phyloP scores from a whole-genome alignment of 2,797 vertebrate genomes.

The Microcaecilia unicolor region DNA sequence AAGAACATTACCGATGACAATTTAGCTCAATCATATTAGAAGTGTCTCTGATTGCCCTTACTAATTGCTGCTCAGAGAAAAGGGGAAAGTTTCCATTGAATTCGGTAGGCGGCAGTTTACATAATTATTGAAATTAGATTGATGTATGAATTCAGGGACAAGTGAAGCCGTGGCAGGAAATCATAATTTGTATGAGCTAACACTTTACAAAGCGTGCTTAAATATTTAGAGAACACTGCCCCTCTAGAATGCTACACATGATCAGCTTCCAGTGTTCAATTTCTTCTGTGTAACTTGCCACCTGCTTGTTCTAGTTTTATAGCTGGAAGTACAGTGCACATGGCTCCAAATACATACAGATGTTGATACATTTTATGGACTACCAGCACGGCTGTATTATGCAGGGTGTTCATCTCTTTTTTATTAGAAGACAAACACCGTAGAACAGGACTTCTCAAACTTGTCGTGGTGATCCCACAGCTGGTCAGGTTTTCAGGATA shows the following conservation, averaged over 20 bases:
- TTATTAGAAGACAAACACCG: no score
- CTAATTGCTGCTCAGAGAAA: slow-evolving; percentile 13
- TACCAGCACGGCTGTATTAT: no score
- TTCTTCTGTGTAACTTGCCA: no score
- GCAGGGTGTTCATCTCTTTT: no score
- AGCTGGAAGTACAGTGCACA: no score
- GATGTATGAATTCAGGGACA: neutral
- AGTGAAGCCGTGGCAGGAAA: neutral
- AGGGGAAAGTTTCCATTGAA: neutral
- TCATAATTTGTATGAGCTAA: neutral
- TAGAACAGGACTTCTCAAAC: no score
- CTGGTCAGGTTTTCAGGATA: no score
- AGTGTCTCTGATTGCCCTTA: slow-evolving; percentile 11
- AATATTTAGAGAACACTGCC: neutral
- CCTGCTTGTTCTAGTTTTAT: no score
- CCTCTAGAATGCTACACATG: neutral
- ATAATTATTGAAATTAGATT: slow-evolving; percentile 3
- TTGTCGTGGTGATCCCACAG: no score
- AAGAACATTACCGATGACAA: slow-evolving; percentile 1
- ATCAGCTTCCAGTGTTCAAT: neutral
- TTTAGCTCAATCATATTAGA: slow-evolving; percentile 23
- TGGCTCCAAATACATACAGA: no score
- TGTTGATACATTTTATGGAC: no score
- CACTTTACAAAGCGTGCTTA: neutral
- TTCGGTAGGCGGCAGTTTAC: slow-evolving; percentile 2